These are phyloP conservation scores for Lasiommata megera DNA, from an alignment of 2,888 invertebrate genomes.

Conservation along the genomic window DNA sequence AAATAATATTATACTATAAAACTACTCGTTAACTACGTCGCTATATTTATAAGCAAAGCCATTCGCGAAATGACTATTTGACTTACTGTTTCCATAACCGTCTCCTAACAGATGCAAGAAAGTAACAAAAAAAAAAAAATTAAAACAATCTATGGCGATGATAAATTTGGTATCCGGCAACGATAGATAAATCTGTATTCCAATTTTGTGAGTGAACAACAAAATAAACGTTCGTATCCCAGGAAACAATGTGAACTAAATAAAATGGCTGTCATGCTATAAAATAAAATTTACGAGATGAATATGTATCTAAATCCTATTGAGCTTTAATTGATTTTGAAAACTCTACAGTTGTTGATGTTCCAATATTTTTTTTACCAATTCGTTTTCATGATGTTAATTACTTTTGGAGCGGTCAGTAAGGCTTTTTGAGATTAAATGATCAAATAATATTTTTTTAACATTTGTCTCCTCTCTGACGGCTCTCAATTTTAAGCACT, in stretches of 20 bases:
- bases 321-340: slow-evolving; percentile 19
- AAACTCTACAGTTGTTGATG: slow-evolving; percentile 7
- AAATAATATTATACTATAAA: slow-evolving; percentile 48
- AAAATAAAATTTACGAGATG: slow-evolving; percentile 30
- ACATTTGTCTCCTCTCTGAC: too few species aligned
- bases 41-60: slow-evolving; percentile 71
- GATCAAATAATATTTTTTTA: too few species aligned
- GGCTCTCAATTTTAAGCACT: too few species aligned
- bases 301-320: slow-evolving; percentile 25
- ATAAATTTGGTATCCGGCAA: slow-evolving; percentile 42
- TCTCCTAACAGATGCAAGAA: slow-evolving; percentile 81
- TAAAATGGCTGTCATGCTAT: slow-evolving; percentile 33
- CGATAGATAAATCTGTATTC: slow-evolving; percentile 44
- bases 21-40: slow-evolving; percentile 45
- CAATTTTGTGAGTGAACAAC: slow-evolving; percentile 45
- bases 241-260: slow-evolving; percentile 28
- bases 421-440: too few species aligned
- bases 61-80: slow-evolving; percentile 70
- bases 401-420: neutral
- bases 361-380: neutral
- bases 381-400: neutral
- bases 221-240: slow-evolving; percentile 26
- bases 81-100: slow-evolving; percentile 82
- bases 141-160: slow-evolving; percentile 68
- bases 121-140: slow-evolving; percentile 72